phyloP scores from a whole-genome alignment of 2,113 vertebrate species.

The Mirza zaza region DNA sequence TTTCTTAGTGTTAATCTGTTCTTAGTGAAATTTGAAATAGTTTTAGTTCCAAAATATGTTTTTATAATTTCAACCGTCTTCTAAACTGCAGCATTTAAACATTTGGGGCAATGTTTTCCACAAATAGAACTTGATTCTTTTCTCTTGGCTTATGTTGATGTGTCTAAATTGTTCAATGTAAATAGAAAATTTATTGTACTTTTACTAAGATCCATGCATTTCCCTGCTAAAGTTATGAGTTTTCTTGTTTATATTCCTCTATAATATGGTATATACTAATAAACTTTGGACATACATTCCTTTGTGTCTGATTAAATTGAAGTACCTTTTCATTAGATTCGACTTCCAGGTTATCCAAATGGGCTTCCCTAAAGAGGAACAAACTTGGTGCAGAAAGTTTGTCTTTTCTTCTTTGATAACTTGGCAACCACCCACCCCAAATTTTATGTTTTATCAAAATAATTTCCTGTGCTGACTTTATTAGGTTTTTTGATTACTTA shows the following conservation, averaged over 20 bases:
- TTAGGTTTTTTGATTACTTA: neutral
- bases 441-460: neutral
- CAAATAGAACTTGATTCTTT: neutral
- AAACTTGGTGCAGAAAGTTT: neutral
- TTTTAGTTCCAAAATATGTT: neutral
- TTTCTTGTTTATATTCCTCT: neutral
- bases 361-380: neutral
- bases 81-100: neutral
- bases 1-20: neutral
- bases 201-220: neutral
- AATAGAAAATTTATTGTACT: neutral
- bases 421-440: neutral
- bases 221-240: neutral
- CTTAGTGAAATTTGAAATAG: neutral
- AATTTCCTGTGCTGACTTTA: neutral
- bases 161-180: neutral
- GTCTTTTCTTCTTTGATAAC: neutral
- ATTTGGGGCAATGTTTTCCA: neutral
- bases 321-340: neutral
- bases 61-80: neutral
- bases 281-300: neutral
- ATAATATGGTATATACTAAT: neutral
- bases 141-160: neutral
- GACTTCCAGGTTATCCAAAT: neutral
- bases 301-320: neutral